These are phyloP conservation scores for Leucozona laternaria DNA, from an alignment of 2,888 invertebrate genomes.

Conservation along the genomic window DNA sequence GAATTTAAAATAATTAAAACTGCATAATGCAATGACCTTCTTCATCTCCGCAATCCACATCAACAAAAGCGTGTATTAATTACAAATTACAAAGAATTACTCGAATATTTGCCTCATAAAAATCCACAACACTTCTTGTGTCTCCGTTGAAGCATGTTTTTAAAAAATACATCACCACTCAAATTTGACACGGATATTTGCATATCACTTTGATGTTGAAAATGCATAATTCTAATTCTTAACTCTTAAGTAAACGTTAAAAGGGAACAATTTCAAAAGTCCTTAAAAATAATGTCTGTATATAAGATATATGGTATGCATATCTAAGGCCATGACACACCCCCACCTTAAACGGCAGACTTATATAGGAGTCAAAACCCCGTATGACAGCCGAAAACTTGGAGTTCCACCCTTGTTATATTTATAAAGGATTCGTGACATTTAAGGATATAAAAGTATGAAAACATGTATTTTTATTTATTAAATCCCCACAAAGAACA, in stretches of 20 bases:
- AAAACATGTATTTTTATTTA: slow-evolving; percentile 59
- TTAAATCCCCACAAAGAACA: slow-evolving; percentile 49
- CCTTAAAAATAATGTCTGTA: slow-evolving; percentile 44
- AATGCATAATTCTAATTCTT: slow-evolving; percentile 76
- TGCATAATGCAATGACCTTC: slow-evolving; percentile 70
- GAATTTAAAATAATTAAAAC: slow-evolving; percentile 64
- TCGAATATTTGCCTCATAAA: slow-evolving; percentile 28
- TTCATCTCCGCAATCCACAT: neutral
- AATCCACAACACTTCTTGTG: slow-evolving; percentile 33
- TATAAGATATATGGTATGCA: neutral
- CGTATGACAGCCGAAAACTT: slow-evolving; percentile 49
- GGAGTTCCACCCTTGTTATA: slow-evolving; percentile 47
- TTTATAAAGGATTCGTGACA: slow-evolving; percentile 56
- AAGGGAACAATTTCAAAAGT: slow-evolving; percentile 69
- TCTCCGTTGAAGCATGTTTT: slow-evolving; percentile 59
- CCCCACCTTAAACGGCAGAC: slow-evolving; percentile 64
- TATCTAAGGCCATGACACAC: slow-evolving; percentile 2
- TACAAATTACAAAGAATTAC: slow-evolving; percentile 65
- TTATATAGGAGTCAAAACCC: slow-evolving; percentile 48
- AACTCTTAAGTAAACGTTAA: slow-evolving; percentile 67
- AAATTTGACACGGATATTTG: slow-evolving; percentile 77
- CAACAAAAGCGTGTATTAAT: slow-evolving; percentile 54
- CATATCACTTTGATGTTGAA: slow-evolving; percentile 77
- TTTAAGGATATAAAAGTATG: slow-evolving; percentile 70
- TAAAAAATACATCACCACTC: slow-evolving; percentile 59